phyloP scores from a whole-genome alignment of 2,888 invertebrate species.

The Stegana nigrithorax region DNA sequence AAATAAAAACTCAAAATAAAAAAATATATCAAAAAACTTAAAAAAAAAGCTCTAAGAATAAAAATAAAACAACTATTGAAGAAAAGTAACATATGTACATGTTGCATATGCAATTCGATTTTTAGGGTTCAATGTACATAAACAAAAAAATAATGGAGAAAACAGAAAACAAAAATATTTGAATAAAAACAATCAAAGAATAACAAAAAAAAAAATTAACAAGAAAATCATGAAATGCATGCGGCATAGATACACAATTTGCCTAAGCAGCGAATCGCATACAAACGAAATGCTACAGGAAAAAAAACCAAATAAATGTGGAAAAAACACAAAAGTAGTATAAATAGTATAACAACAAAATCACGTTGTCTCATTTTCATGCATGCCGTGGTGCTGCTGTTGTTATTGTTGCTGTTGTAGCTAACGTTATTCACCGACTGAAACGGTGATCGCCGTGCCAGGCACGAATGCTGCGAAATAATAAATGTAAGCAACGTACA shows the following conservation, averaged over 20 bases:
- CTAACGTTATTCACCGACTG: constrained; percentile 38
- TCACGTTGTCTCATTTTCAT: constrained; percentile 2
- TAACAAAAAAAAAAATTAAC: not conserved
- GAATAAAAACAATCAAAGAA: not conserved
- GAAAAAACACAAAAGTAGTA: not conserved
- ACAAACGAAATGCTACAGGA: not conserved
- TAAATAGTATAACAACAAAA: not conserved
- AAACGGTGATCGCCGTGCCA: constrained; percentile 64
- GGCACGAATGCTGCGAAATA: constrained; percentile 45
- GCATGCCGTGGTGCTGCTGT: not conserved
- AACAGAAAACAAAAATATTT: too few species aligned
- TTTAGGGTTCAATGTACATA: too few species aligned
- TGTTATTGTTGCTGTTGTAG: constrained; percentile 38
- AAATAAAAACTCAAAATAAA: constrained; percentile 21
- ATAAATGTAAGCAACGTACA: too few species aligned
- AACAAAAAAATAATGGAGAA: too few species aligned
- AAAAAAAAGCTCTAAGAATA: too few species aligned
- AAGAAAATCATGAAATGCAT: not conserved
- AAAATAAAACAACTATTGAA: too few species aligned
- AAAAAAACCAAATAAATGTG: not conserved
- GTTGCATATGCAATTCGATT: too few species aligned
- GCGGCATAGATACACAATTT: constrained; percentile 18
- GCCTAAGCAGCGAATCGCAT: constrained; percentile 18
- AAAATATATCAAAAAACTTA: not conserved
- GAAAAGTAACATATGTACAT: too few species aligned